Conservation (phyloP, 2,113 vertebrate species). For the Festucalex cinctus region DNA sequence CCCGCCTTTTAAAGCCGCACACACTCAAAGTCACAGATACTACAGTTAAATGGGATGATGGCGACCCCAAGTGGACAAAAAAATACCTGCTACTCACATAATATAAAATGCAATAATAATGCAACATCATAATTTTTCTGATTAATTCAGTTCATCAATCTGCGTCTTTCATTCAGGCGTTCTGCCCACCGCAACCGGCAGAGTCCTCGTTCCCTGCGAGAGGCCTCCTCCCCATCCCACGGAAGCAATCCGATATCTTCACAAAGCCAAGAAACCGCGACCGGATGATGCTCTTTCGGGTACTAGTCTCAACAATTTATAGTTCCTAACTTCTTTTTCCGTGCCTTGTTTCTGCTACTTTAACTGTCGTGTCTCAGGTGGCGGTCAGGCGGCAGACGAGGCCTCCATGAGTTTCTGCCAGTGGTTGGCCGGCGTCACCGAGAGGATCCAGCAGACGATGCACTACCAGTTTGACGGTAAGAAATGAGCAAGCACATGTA, state of each 20-base stretch:
- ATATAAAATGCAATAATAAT: too few relatives aligned
- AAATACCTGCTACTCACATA: too few relatives aligned
- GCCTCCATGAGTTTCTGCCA: conserved; percentile 82
- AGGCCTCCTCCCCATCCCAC: conserved; percentile 29
- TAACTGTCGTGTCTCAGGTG: conserved; percentile 57
- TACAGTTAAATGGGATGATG: too few relatives aligned
- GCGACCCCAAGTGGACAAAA: too few relatives aligned
- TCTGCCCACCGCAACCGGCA: conserved; percentile 16
- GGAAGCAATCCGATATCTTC: conserved; percentile 25
- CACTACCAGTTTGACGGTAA: conserved; percentile 89
- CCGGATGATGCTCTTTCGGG: conserved; percentile 52
- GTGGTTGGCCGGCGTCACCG: conserved; percentile 86
- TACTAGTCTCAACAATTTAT: conserved; percentile 5
- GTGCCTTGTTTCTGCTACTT: not conserved
- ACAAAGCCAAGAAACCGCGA: conserved; percentile 56
- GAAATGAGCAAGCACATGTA: not conserved
- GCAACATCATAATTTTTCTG: too few relatives aligned
- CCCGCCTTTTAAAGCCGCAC: too few relatives aligned
- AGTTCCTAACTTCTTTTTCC: not conserved
- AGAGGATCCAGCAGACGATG: conserved; percentile 92
- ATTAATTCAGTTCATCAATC: too few relatives aligned
- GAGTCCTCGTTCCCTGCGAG: conserved; percentile 21
- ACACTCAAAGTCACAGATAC: too few relatives aligned
- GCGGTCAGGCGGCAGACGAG: conserved; percentile 79
- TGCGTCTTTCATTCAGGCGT: conserved; percentile 41